Base-by-base conservation (phyloP, 2,113 vertebrate genomes). In the Bubalus kerabau region DNA sequence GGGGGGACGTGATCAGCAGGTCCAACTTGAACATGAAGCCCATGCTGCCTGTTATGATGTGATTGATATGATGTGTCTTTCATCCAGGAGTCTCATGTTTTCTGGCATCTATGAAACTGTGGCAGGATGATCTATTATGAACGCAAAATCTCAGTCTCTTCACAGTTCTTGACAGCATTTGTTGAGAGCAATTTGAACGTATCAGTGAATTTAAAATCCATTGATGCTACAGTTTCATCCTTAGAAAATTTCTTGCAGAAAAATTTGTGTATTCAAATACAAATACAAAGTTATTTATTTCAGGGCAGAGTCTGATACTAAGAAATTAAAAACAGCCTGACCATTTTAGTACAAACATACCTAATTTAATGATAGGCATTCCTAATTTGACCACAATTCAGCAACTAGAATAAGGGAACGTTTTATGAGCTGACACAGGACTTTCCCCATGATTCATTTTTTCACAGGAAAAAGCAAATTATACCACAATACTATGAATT, bases 101-200 rank as follows among this genome's bases (percentile, higher is more conserved):
- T 67, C 30, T 88, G 56, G 52, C 57, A 62, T 92, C 52, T 46
- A 26, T 64, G 54, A 82, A 76, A 76, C 46, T 81, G 23, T 24
- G 21, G 43, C 28, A 54, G 23, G n/a, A 36, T 86, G 80, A 90
- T 14, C 59, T 32, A 15, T 54, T 80, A 80, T 21, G 62, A 62
- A 60, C 14, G 4, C 40, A 28, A 96, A 94, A 62, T 74, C 52
- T 80, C 67, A 96, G 40, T 54, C 62, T 82, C 24, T 43, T 95
- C 64, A 43, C 11, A 40, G 43, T 56, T 87, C 43, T 57, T 76
- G 80, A 90, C 7, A 90, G 2, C 0, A 64, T 64, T 60, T 62
- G 6, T 82, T 81, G 46, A 82, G 30, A 43, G 48, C 24, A 60
- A 54, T 87, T 82, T 90, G 8, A 89, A 97, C 21, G 3, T 82